A percentile compares a stretch with the other conserved stretches of the same genome.
Evolutionary conservation across 2,113 vertebrate genomes (phyloP).

Genomic region (Clinocottus analis): DNA sequence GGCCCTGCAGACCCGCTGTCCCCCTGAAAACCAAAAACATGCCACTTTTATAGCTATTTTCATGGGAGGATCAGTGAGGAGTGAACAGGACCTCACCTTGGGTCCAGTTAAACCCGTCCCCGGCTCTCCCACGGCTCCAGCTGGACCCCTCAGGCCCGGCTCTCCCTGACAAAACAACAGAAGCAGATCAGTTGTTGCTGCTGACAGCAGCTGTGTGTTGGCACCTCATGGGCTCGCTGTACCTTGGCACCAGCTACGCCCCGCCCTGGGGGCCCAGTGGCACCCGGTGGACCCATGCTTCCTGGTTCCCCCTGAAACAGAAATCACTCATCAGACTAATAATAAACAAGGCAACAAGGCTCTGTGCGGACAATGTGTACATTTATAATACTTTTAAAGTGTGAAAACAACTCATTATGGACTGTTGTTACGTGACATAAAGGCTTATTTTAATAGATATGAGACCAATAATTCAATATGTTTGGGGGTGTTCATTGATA

Average conservation of each 20-base stretch:
- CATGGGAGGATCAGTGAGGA: not conserved
- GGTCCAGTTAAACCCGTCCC: conserved; percentile 80
- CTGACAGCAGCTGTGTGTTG: not conserved
- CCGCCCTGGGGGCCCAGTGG: conserved; percentile 67
- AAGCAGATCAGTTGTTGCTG: not conserved
- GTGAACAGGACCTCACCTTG: conserved; percentile 81
- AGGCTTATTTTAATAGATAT: not conserved
- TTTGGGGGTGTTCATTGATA: not conserved
- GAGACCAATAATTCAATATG: too few species aligned
- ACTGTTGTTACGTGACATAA: not conserved
- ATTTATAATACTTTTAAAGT: not conserved
- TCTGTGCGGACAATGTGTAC: not conserved
- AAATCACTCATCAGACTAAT: not conserved
- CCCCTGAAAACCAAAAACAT: conserved; percentile 72
- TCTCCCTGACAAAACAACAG: conserved; percentile 82
- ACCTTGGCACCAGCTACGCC: conserved; percentile 77
- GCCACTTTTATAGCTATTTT: not conserved
- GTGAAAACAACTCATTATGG: not conserved
- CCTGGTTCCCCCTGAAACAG: conserved; percentile 79
- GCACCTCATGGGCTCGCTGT: conserved; percentile 37
- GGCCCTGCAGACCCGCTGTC: conserved; percentile 83
- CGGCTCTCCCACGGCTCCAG: conserved; percentile 82
- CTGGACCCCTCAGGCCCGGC: conserved; percentile 80
- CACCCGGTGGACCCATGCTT: conserved; percentile 68
- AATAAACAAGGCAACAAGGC: not conserved